These are phyloP conservation scores for Nemotelus pantherinus DNA, from an alignment of 2,888 invertebrate species.

Conservation along the genomic window DNA sequence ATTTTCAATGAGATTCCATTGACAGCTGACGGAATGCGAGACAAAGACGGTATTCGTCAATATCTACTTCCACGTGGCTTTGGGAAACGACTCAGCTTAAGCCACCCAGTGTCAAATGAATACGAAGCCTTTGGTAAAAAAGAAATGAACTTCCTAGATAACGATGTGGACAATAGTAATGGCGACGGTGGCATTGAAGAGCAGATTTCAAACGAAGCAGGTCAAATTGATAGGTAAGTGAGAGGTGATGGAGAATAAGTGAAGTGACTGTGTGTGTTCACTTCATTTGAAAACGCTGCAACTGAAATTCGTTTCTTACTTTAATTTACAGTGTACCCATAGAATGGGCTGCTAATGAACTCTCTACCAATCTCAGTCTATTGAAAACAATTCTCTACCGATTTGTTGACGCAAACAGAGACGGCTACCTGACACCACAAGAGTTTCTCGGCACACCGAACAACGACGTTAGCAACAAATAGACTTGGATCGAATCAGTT, in stretches of 20 bases:
- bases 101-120: background rate
- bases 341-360: constrained; percentile 55
- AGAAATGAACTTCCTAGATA: constrained; percentile 19
- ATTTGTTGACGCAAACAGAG: constrained; percentile 54
- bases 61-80: constrained; percentile 39
- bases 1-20: background rate
- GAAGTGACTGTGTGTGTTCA: background rate
- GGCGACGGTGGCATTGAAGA: constrained; percentile 7
- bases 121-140: constrained; percentile 7
- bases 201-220: constrained; percentile 9
- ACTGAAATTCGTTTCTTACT: background rate
- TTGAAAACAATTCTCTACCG: constrained; percentile 53
- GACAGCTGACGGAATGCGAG: background rate
- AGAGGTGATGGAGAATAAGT: background rate
- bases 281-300: background rate
- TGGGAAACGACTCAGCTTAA: constrained; percentile 40
- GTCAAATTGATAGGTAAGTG: constrained; percentile 13
- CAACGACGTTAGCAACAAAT: constrained; percentile 47
- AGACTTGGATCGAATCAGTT: background rate
- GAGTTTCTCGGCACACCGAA: constrained; percentile 52
- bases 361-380: constrained; percentile 53
- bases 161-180: background rate
- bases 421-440: constrained; percentile 53
- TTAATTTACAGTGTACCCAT: constrained; percentile 52
- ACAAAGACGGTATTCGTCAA: constrained; percentile 5